Conservation (phyloP, 2,797 vertebrate species). For the Cercopithecus hamlyni region DNA sequence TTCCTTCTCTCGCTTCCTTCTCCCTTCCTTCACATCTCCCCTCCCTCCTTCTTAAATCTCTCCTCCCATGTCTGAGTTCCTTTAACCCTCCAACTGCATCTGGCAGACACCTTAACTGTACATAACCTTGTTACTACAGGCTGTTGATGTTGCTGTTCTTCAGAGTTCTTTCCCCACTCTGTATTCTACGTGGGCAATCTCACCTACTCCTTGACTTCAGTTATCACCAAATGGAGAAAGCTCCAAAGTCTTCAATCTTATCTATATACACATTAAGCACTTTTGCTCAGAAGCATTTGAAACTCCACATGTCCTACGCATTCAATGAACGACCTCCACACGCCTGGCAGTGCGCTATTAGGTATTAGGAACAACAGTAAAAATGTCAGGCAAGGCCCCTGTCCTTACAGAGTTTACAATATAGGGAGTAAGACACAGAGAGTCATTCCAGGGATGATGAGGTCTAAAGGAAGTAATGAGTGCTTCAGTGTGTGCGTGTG, state of each 20-base stretch:
- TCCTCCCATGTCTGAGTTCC: background rate
- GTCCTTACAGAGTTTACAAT: background rate
- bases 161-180: background rate
- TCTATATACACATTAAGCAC: background rate
- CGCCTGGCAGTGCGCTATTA: background rate
- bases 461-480: background rate
- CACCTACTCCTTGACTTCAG: background rate
- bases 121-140: background rate
- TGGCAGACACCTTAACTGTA: background rate
- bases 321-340: background rate
- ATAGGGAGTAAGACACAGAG: background rate
- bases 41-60: background rate
- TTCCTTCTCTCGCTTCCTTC: background rate
- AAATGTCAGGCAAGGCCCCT: background rate
- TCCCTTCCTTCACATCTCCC: background rate
- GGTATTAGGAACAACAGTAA: background rate
- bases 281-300: background rate
- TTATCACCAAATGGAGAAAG: background rate
- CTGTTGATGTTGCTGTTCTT: background rate
- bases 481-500: too few relatives aligned
- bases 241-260: background rate
- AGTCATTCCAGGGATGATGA: background rate
- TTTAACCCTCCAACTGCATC: background rate
- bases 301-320: background rate
- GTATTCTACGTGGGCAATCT: background rate